Percentiles rank a stretch among this genome's conserved stretches.
Conservation (phyloP, 1,140 invertebrate species). For the Atta cephalotes region DNA sequence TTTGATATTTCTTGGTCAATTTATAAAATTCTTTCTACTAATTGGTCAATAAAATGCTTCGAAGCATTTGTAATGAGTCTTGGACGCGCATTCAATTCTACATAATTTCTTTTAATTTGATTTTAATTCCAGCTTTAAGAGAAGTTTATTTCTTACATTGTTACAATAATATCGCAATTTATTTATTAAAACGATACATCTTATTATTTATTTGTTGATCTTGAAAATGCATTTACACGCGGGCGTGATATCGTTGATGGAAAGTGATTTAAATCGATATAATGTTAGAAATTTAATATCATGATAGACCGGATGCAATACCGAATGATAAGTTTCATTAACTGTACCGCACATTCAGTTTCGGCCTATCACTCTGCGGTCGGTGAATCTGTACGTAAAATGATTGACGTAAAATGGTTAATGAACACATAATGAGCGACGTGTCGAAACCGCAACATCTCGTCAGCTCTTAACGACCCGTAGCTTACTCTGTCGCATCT, state of each 20-base stretch:
- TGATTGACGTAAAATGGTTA: slow-evolving; percentile 15
- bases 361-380: slow-evolving; percentile 36
- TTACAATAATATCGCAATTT: not conserved
- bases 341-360: slow-evolving; percentile 10
- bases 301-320: not conserved
- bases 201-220: not conserved
- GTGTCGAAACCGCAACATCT: slow-evolving; percentile 52
- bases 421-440: slow-evolving; percentile 32
- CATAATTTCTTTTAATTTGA: too few relatives aligned
- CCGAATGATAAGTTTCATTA: slow-evolving; percentile 2
- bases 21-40: too few relatives aligned
- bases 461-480: slow-evolving; percentile 59
- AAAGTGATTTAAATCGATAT: slow-evolving; percentile 41
- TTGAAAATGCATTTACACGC: not conserved
- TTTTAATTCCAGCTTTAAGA: not conserved
- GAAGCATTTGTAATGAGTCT: too few relatives aligned
- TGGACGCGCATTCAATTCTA: not conserved
- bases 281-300: slow-evolving; percentile 34
- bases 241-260: not conserved
- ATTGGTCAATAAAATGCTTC: too few relatives aligned
- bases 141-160: not conserved
- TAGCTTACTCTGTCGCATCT: not conserved
- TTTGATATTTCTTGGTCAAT: too few relatives aligned
- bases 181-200: not conserved
- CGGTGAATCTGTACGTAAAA: not conserved